phyloP scores from a whole-genome alignment of 2,113 vertebrate genomes.

The Calcarius ornatus region DNA sequence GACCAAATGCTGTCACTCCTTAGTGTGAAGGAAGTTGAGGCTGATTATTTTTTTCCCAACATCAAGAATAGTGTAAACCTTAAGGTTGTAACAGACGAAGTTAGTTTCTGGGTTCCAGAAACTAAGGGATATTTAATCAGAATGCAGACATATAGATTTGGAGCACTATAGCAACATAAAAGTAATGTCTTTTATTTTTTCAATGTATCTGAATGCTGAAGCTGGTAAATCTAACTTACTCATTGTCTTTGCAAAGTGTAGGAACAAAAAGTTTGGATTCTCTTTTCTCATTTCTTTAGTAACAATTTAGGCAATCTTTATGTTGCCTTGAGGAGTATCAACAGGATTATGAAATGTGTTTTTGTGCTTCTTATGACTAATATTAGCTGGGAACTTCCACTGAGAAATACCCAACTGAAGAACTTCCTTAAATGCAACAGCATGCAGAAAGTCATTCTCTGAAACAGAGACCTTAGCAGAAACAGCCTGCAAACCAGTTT shows the following conservation, averaged over 20 bases:
- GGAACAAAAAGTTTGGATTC: slow-evolving; percentile 15
- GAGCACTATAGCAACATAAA: not conserved
- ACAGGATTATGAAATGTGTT: slow-evolving; percentile 10
- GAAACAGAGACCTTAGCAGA: slow-evolving; percentile 56
- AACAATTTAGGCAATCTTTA: not conserved
- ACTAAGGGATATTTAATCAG: not conserved
- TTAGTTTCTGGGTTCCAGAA: not conserved
- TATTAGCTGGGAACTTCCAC: slow-evolving; percentile 78
- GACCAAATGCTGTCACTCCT: not conserved
- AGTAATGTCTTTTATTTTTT: not conserved
- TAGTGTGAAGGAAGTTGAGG: not conserved
- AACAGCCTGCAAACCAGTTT: slow-evolving; percentile 43
- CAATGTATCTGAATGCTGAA: not conserved
- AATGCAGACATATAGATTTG: not conserved
- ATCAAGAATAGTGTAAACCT: not conserved
- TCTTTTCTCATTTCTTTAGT: slow-evolving; percentile 30
- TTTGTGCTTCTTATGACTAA: slow-evolving; percentile 49
- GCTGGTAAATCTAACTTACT: not conserved
- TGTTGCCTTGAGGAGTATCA: slow-evolving; percentile 3
- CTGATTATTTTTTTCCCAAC: not conserved
- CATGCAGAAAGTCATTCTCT: slow-evolving; percentile 35
- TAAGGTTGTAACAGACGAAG: not conserved
- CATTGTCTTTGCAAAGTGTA: not conserved
- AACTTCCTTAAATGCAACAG: slow-evolving; percentile 76
- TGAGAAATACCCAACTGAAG: slow-evolving; percentile 73